Evolutionary conservation across 2,113 vertebrate species (phyloP).

Genomic region (Leiothrix lutea): DNA sequence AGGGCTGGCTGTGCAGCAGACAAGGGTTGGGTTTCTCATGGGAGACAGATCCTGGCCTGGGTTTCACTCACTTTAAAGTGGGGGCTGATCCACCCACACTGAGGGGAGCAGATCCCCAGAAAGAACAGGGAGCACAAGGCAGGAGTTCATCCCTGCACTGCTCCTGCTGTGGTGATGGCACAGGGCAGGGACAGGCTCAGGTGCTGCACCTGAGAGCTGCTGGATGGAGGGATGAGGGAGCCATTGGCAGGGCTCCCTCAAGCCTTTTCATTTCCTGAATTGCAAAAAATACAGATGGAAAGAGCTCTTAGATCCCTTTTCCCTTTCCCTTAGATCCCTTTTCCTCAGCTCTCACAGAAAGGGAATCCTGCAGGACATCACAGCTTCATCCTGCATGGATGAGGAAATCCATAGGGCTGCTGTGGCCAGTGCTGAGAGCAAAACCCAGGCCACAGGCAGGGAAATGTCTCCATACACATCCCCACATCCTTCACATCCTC

Average conservation of each 20-base stretch:
- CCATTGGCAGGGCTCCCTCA: not conserved
- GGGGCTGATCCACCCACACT: rapidly evolving
- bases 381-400: not conserved
- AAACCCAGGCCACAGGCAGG: not conserved
- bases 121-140: not conserved
- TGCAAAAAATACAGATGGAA: not conserved
- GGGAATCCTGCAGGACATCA: not conserved
- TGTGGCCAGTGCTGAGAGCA: not conserved
- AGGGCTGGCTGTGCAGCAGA: not conserved
- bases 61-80: rapidly evolving
- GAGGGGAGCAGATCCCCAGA: not conserved
- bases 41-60: not conserved
- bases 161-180: not conserved
- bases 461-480: not conserved
- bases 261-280: not conserved
- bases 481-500: rapidly evolving
- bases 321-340: too few species aligned
- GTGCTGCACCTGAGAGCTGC: not conserved
- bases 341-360: not conserved
- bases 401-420: not conserved
- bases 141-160: rapidly evolving
- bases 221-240: not conserved
- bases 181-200: not conserved
- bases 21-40: rapidly evolving
- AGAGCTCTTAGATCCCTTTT: not conserved